Evolutionary conservation across 2,797 vertebrate species (phyloP), one percentile per base, ranked within the genome.

Genomic region (Sarcoramphus papa): DNA sequence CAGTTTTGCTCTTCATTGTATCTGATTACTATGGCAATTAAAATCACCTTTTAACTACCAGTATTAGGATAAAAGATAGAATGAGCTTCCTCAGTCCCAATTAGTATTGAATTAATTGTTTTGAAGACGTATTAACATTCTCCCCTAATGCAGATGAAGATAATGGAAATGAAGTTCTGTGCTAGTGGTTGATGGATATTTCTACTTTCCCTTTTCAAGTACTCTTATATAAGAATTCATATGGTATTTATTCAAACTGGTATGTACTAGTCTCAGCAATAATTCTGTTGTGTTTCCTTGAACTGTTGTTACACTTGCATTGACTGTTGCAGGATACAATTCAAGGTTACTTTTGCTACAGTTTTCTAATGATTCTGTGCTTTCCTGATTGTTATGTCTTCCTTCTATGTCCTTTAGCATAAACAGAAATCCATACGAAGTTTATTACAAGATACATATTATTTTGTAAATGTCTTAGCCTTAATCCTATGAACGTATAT

Each of bases 1-100:
- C 93, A 89, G 74, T 97, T 98, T 98, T 97, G 74, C 53, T 97
- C 92, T 95, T 98, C 91, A 93, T 98, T 97, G 93, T 96, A 95
- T 97, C 93, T 94, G 87, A 97, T 98, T 98, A 95, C 92, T 74
- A 64, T 97, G 91, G 76, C 97, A 98, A 97, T 98, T 97, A 97
- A 93, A 97, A 94, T 97, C 96, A 96, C 95, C 97, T 97, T 83
- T 97, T 98, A 97, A 91, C 92, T 97, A 96, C 77, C 73, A 90
- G 64, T 74, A 81, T 86, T 84, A 30, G 53, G 91, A 91, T 92
- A 94, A 97, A 95, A 75, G 88, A 63, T 40, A 85, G 93, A 96
- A 96, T 77, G 89, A 97, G 77, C 85, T 95, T 93, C 87, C 87
- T 97, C 82, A 93, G 88, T 94, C 92, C 95, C 92, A 97, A 97